Percentiles rank a stretch among this genome's conserved stretches.
These are phyloP conservation scores for Rhipidura dahli DNA, from an alignment of 2,113 vertebrate genomes.

Conservation along the genomic window DNA sequence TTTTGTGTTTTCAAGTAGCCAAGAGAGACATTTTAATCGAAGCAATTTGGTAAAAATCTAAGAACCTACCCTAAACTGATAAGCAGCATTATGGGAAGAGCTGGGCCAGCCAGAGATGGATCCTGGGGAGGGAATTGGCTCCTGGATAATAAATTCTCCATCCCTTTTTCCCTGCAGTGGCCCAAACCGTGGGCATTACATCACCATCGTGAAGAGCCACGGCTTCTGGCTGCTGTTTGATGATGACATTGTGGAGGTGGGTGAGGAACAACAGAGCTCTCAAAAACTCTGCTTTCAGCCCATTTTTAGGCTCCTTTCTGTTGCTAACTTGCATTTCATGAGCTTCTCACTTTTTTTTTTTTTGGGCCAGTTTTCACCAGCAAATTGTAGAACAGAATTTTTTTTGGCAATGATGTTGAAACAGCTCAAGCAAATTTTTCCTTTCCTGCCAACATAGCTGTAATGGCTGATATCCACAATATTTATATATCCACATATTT, in stretches of 20 bases:
- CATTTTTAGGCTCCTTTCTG: neutral
- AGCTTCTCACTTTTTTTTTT: neutral
- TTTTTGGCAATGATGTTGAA: neutral
- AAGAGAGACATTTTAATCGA: neutral
- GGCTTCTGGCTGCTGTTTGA: constrained; percentile 93
- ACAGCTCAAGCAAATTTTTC: neutral
- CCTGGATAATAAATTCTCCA: neutral
- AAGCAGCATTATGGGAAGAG: neutral
- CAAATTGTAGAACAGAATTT: neutral
- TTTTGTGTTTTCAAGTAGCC: neutral
- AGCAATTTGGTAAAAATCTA: neutral
- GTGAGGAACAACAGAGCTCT: neutral
- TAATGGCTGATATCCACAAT: neutral
- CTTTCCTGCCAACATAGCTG: neutral
- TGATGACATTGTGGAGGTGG: constrained; percentile 90
- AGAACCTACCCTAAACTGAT: neutral
- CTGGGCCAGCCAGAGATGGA: neutral
- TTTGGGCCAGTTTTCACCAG: neutral
- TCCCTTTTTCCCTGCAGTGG: constrained; percentile 66
- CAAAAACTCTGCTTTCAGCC: neutral
- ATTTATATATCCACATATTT: neutral
- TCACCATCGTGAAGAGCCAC: constrained; percentile 92
- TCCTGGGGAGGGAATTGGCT: neutral
- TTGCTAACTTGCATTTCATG: neutral
- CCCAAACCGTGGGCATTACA: constrained; percentile 91